Base-by-base conservation (phyloP, 2,888 invertebrate species). In the Nephrotoma appendiculata region DNA sequence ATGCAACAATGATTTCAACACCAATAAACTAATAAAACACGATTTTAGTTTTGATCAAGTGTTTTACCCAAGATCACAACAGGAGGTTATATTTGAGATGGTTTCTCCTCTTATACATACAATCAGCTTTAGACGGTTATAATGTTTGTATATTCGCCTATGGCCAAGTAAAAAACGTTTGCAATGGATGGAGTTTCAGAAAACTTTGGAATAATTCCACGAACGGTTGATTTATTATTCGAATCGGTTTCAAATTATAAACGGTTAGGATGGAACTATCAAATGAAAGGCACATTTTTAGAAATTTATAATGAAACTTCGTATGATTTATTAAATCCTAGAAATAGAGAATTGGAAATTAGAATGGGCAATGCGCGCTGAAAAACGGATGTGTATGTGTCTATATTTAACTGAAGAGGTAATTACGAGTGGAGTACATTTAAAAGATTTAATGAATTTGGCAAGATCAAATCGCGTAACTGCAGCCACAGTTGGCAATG, bases 81-180 rank as follows among this genome's bases (percentile, higher is more conserved):
- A 98, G 90, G 93, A 93, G 87, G 94, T 95, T 89, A 94, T 98
- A 0, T 98, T 98, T 91, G 94, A 95, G 89, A 97, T 98, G 91
- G 94, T 98, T 1, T 94, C 96, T 0, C 94, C 96, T 86, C 93
- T 98, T 89, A n/a, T n/a, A n/a, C n/a, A 96, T 97, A 2, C 97
- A 97, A 91, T 96, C 96, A 1, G 96, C 97, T 0, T 91, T 98
- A 86, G 97, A 98, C 92, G 96, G 96, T 0, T 98, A 96, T 90
- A 96, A 98, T 92, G 96, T 97, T 5, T 98, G 97, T 91, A 96
- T 98, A 84, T 97, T 97, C 92, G 97, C 97, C 9, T 98, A 98
- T 90, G 97, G 97, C 0, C 97, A 97, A 92, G 97, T 97, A 0
- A 0, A 97, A 97, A 92, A 97, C 97, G 0, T 96, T 95, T 89